phyloP scores from a whole-genome alignment of 2,113 vertebrate genomes.

The Ochotona princeps region DNA sequence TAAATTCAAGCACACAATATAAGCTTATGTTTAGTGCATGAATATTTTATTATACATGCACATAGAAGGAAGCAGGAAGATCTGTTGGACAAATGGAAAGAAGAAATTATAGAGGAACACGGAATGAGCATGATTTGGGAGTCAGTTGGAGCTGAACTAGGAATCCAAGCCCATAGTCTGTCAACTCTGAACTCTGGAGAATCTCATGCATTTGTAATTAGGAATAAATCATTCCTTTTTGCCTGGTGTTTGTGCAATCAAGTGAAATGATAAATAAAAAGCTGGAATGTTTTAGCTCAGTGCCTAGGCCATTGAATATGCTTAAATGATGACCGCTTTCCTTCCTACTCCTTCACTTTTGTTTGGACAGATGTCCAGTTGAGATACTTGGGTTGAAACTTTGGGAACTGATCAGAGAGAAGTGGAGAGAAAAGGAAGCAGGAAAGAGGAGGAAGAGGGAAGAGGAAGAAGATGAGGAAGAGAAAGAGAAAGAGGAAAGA shows the following conservation, averaged over 20 bases:
- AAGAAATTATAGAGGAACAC: background rate
- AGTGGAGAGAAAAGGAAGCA: background rate
- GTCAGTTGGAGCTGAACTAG: constrained; percentile 3
- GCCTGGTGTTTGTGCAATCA: background rate
- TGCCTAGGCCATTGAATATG: background rate
- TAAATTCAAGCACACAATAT: background rate
- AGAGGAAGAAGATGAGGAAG: background rate
- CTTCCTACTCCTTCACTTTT: background rate
- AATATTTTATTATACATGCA: background rate
- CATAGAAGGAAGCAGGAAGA: background rate
- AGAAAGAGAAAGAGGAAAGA: background rate
- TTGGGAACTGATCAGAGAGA: background rate
- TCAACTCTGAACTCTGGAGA: background rate
- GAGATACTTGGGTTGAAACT: background rate
- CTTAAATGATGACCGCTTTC: background rate
- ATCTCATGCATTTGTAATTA: constrained; percentile 24
- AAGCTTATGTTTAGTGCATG: constrained; percentile 36
- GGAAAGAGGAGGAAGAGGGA: background rate
- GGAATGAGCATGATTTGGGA: background rate
- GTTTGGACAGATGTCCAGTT: background rate
- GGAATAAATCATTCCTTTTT: background rate
- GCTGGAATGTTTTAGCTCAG: background rate
- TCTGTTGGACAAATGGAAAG: constrained; percentile 5
- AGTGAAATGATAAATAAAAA: background rate
- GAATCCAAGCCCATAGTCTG: constrained; percentile 3